phyloP scores from a whole-genome alignment of 2,888 invertebrate genomes.

The Ormyrus pomaceus region DNA sequence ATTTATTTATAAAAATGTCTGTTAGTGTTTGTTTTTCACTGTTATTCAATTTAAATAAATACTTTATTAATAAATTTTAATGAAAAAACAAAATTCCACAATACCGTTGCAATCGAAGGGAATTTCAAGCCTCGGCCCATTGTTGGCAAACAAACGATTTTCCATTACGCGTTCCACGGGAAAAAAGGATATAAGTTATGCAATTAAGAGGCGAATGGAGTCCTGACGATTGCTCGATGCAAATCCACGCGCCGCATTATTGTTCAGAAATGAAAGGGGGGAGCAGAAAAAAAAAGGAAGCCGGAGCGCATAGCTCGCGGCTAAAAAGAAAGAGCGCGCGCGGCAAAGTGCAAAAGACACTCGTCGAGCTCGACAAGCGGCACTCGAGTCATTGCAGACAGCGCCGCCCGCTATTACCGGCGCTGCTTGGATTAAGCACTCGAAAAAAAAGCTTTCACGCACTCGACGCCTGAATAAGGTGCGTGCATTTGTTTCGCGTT shows the following conservation, averaged over 20 bases:
- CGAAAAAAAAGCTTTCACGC: slow-evolving; percentile 71
- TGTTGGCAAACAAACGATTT: too few relatives aligned
- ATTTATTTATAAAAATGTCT: too few relatives aligned
- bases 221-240: neutral
- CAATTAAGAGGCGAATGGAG: neutral
- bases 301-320: too few relatives aligned
- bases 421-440: slow-evolving; percentile 69
- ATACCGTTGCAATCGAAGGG: too few relatives aligned
- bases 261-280: neutral
- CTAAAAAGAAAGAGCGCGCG: neutral
- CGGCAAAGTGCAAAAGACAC: slow-evolving; percentile 50
- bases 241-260: neutral
- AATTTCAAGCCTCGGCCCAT: too few relatives aligned
- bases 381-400: slow-evolving; percentile 41
- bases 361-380: slow-evolving; percentile 36
- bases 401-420: slow-evolving; percentile 60
- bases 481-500: slow-evolving; percentile 49
- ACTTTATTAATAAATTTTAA: too few relatives aligned
- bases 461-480: slow-evolving; percentile 69
- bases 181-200: neutral
- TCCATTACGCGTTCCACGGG: too few relatives aligned
- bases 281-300: slow-evolving; percentile 4
- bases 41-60: too few relatives aligned
- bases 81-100: too few relatives aligned
- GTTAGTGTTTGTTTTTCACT: too few relatives aligned